Evolutionary conservation across 2,113 vertebrate genomes (phyloP), one percentile per base, ranked within the genome.

Genomic region (Centropristis striata): DNA sequence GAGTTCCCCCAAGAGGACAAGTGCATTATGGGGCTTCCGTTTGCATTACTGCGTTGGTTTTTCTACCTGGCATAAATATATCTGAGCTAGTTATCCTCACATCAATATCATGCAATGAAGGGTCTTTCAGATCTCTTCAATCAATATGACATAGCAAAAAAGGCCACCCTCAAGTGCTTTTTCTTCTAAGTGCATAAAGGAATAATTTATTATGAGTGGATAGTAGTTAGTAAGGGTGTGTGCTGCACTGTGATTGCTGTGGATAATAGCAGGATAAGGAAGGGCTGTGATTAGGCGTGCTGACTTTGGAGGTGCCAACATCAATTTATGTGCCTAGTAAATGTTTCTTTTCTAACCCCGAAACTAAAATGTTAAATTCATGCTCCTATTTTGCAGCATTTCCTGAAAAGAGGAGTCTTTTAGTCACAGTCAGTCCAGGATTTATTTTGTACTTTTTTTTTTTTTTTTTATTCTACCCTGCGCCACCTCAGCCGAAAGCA

Each of bases 201-300:
- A 75, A 47, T 54, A 53, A 57, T 64, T 41, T 0, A 51, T 41
- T 0, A 51, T 8, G 42, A 47, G 66, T 76, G 36, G 28, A 9
- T 54, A 23, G 64, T 57, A 39, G 44, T 81, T 81, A 50, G 28
- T 63, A 0, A 77, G 78, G 78, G 85, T 60, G 85, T 87, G 74
- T 68, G 4, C 76, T 67, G 18, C 46, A 16, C 57, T 47, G 25
- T 57, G 55, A 59, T 57, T 58, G 66, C 25, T 75, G 61, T 53
- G 13, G 63, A 61, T 81, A 76, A 86, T 68, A 10, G 67, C 66
- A 83, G 79, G 81, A 79, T 81, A 44, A 72, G 66, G 70, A 69
- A 64, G 64, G 63, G 68, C 51, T 82, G 36, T 61, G 39, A 78
- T 85, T 80, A 82, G 41, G 21, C 42, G 46, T 46, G n/a, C 60